These are phyloP conservation scores for Choristoneura fumiferana DNA, from an alignment of 1,140 invertebrate species.

Conservation along the genomic window DNA sequence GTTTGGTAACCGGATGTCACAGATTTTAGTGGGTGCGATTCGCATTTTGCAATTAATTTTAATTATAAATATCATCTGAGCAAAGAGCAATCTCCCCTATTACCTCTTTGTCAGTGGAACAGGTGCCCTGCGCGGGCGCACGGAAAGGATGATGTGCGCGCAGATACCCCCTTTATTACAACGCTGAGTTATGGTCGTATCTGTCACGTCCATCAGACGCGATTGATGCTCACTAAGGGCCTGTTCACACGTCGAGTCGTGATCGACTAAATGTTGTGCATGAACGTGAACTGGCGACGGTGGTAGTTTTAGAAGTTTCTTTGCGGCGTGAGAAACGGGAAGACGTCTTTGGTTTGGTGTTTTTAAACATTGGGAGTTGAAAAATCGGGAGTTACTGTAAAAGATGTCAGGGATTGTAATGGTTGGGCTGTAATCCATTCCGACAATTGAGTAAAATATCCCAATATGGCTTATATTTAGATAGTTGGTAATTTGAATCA, in stretches of 20 bases:
- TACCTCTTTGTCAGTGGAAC: background rate
- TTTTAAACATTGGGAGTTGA: no score
- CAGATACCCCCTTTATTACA: conserved; percentile 45
- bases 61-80: no score
- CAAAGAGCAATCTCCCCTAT: background rate
- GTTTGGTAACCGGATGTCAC: no score
- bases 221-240: conserved; percentile 20
- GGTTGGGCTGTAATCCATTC: no score
- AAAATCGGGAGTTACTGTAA: no score
- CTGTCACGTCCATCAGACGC: conserved; percentile 30
- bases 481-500: no score
- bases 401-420: no score
- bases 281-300: background rate
- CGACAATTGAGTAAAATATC: no score
- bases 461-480: no score
- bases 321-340: background rate
- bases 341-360: no score
- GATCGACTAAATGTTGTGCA: conserved; percentile 15
- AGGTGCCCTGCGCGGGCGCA: conserved; percentile 28
- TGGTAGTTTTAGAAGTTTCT: background rate
- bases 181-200: conserved; percentile 28
- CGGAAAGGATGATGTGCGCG: conserved; percentile 37
- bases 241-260: conserved; percentile 18
- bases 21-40: no score
- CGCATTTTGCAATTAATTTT: no score